phyloP scores from a whole-genome alignment of 2,888 invertebrate species.

The Hedychridium roseum region DNA sequence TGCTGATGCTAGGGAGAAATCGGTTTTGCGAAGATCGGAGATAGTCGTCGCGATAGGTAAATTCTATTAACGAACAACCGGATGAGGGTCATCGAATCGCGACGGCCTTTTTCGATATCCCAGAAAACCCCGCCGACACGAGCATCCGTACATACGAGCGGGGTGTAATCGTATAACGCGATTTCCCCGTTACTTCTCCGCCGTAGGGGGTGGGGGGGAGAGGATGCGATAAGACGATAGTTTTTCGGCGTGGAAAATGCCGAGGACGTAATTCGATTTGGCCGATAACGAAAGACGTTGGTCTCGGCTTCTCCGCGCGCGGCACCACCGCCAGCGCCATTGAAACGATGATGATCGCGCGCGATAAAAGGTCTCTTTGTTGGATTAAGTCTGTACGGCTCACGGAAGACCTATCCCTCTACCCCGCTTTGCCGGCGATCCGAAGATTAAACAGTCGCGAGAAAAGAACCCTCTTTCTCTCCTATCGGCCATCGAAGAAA shows the following conservation, averaged over 20 bases:
- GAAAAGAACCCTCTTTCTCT: neutral
- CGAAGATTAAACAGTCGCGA: constrained; percentile 15
- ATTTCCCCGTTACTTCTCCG: too few relatives aligned
- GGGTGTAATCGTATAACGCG: too few relatives aligned
- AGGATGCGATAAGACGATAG: too few relatives aligned
- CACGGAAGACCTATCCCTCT: too few relatives aligned
- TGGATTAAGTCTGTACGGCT: constrained; percentile 21
- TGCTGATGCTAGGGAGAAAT: too few relatives aligned
- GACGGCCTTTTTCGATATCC: too few relatives aligned
- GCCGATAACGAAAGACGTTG: constrained; percentile 31
- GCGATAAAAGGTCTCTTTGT: constrained; percentile 14
- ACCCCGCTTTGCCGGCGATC: constrained; percentile 6
- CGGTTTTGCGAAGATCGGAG: too few relatives aligned
- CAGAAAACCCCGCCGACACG: too few relatives aligned
- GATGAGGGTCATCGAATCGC: constrained; percentile 39
- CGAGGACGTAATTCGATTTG: constrained; percentile 16
- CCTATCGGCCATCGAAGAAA: neutral
- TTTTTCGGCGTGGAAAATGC: constrained; percentile 23
- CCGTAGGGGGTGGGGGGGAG: too few relatives aligned
- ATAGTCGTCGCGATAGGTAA: constrained; percentile 19
- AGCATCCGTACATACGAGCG: too few relatives aligned
- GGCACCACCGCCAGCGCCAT: too few relatives aligned
- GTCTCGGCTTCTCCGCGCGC: too few relatives aligned
- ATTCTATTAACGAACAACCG: constrained; percentile 41
- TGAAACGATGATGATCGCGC: constrained; percentile 25